Percentiles rank a stretch among this genome's conserved stretches.
Conservation (phyloP, 2,888 invertebrate genomes). For the Rotaria socialis region DNA sequence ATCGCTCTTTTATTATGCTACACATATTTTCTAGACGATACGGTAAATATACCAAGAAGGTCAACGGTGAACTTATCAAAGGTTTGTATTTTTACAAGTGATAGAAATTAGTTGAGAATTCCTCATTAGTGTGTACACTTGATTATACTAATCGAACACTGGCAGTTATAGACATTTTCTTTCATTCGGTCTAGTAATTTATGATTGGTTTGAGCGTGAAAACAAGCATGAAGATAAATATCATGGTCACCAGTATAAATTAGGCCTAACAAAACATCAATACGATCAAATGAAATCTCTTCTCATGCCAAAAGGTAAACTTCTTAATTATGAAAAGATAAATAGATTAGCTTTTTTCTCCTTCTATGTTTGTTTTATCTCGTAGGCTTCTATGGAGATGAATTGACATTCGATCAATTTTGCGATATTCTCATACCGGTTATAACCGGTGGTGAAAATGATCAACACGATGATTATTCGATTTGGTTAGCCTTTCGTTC, state of each 20-base stretch:
- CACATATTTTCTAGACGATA: background rate
- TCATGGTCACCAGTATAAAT: conserved; percentile 36
- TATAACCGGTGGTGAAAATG: conserved; percentile 1
- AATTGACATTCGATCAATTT: conserved; percentile 27
- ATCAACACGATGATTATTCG: conserved; percentile 27
- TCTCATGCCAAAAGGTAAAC: background rate
- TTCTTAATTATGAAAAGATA: background rate
- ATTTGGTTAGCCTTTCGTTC: conserved; percentile 19
- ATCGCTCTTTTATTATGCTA: background rate
- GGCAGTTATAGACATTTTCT: no score
- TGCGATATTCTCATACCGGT: conserved; percentile 30
- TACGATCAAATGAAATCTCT: conserved; percentile 30
- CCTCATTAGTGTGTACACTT: background rate
- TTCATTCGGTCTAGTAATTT: background rate
- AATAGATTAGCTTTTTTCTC: background rate
- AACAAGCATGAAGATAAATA: background rate
- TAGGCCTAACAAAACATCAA: conserved; percentile 23
- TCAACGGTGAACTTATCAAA: conserved; percentile 31
- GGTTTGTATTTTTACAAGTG: background rate
- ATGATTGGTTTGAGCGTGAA: conserved; percentile 32
- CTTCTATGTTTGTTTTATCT: no score
- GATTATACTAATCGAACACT: no score
- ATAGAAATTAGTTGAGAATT: background rate
- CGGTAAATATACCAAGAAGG: conserved; percentile 25
- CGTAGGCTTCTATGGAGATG: background rate